Evolutionary conservation across 2,888 invertebrate genomes (phyloP), one percentile per base, ranked within the genome.

Genomic region (Hypsopygia costalis): DNA sequence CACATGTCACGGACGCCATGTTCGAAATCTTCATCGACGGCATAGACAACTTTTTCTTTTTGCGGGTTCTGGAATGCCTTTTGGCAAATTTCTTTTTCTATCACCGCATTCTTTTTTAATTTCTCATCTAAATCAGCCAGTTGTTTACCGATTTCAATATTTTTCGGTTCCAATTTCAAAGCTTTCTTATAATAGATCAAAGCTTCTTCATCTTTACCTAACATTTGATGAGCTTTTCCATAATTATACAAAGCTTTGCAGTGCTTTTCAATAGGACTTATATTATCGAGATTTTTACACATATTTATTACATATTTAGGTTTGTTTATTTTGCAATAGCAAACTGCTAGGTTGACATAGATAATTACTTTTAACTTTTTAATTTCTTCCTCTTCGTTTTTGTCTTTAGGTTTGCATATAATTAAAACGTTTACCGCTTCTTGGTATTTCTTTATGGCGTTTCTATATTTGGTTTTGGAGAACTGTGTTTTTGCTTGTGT

Each of bases 231-330:
- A 0, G 81, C 87, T 27, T 67, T 60, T 0, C 81, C 88, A 8
- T 72, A 80, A 12, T 83, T 86, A 57, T 72, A 88, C 1, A 83
- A 43, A 0, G 63, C 79, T 62, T 88, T 88, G 10, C 85, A 81
- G 31, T 85, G 72, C 0, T 58, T 76, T 7, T 83, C 66, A 0
- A 76, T 55, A 31, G 83, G 72, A 0, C 69, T 69, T 0, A 76
- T 49, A 1, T 52, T 64, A 7, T 82, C 82, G 0, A 88, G 46
- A 29, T 66, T 69, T 11, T 83, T 70, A n/a, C 78, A 70, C 74
- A 82, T 81, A 1, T 68, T 66, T 1, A 88, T 47, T 0, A 81
- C 52, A 29, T 81, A 69, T 41, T 78, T 79, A 0, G 86, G 85
- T 49, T 80, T 83, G 3, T 75, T 57, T 6, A 78, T 34, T 47